phyloP scores from a whole-genome alignment of 2,113 vertebrate species.

The Patagioenas fasciata region DNA sequence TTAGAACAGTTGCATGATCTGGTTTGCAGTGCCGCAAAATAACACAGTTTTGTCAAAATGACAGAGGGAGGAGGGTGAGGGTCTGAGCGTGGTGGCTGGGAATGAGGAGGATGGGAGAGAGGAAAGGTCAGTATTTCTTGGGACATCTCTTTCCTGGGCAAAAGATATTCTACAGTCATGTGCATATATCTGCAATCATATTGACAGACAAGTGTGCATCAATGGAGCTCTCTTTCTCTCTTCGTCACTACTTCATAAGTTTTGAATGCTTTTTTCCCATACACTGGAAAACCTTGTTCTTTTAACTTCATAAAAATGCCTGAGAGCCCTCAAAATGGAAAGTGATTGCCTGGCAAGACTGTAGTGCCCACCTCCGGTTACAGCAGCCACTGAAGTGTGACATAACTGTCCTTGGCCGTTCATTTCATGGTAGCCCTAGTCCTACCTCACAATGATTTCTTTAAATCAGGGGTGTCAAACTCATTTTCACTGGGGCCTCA shows the following conservation, averaged over 20 bases:
- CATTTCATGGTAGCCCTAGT: not conserved
- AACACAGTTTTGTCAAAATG: not conserved
- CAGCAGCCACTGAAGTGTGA: rapidly evolving
- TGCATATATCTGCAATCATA: not conserved
- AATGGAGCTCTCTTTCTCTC: not conserved
- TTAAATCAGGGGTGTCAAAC: no score
- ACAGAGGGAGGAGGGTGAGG: not conserved
- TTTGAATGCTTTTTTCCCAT: not conserved
- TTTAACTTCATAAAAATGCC: not conserved
- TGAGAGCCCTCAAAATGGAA: not conserved
- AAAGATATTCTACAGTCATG: not conserved
- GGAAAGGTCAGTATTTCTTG: not conserved
- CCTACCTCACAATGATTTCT: not conserved
- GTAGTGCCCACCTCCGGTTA: not conserved
- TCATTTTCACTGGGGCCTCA: no score
- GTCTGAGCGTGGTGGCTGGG: not conserved
- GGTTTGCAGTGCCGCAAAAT: not conserved
- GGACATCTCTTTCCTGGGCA: not conserved
- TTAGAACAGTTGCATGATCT: not conserved
- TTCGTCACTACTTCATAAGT: not conserved
- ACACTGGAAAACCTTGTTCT: not conserved
- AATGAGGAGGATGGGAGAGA: not conserved
- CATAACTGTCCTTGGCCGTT: not conserved
- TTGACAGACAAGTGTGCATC: not conserved
- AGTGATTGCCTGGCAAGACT: not conserved